These are phyloP conservation scores for Sycophaga agraensis DNA, from an alignment of 1,140 invertebrate genomes.

Conservation along the genomic window DNA sequence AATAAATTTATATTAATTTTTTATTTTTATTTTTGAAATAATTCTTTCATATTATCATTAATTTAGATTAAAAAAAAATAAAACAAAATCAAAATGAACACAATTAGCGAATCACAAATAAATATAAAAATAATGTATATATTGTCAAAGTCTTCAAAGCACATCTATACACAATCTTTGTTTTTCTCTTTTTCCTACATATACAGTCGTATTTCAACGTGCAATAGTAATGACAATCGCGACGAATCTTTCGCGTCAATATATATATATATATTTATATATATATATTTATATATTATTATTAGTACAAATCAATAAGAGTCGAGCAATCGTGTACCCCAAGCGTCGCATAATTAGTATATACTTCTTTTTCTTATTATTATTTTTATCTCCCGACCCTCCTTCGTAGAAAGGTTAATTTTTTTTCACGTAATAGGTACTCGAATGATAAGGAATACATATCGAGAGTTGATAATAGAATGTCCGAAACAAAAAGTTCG, in stretches of 20 bases:
- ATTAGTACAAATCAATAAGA: slow-evolving; percentile 45
- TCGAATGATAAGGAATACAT: slow-evolving; percentile 17
- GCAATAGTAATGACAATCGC: slow-evolving; percentile 41
- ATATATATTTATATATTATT: slow-evolving; percentile 30
- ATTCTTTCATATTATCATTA: no score
- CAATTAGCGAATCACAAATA: no score
- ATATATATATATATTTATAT: slow-evolving; percentile 35
- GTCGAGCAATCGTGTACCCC: slow-evolving; percentile 22
- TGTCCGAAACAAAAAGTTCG: not conserved
- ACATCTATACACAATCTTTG: not conserved
- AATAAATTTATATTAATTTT: no score
- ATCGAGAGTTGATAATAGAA: not conserved
- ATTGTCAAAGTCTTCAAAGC: slow-evolving; percentile 2
- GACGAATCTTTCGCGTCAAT: slow-evolving; percentile 37
- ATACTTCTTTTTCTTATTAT: slow-evolving; percentile 9
- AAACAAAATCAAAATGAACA: no score
- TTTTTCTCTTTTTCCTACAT: slow-evolving; percentile 8
- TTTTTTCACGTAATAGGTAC: slow-evolving; percentile 1
- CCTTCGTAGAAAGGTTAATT: not conserved
- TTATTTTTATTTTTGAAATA: no score
- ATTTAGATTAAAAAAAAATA: no score
- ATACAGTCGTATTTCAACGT: slow-evolving; percentile 23
- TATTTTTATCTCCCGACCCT: not conserved
- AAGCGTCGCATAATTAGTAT: slow-evolving; percentile 27
- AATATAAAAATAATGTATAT: no score